Evolutionary conservation across 2,113 vertebrate genomes (phyloP).

Genomic region (Pantherophis guttatus): DNA sequence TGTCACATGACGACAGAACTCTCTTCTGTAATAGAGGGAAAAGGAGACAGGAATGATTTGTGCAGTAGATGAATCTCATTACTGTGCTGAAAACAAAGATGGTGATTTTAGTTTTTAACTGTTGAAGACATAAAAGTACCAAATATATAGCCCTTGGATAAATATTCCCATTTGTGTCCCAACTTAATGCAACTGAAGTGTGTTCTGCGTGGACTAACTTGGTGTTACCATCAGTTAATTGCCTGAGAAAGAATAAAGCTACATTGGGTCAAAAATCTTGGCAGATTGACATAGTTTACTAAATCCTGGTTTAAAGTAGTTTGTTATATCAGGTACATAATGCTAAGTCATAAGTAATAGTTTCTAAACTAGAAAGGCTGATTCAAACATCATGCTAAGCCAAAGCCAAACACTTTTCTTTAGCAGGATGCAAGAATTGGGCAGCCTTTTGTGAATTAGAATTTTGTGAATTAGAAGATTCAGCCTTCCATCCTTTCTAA

Average conservation of each 20-base stretch:
- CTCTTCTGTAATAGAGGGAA: no score
- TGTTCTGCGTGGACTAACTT: background rate
- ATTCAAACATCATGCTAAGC: background rate
- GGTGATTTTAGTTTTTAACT: background rate
- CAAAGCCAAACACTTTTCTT: background rate
- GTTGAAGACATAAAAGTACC: background rate
- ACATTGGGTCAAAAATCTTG: background rate
- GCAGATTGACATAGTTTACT: background rate
- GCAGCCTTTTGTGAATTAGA: background rate
- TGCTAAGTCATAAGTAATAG: background rate
- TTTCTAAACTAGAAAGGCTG: background rate
- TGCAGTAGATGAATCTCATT: background rate
- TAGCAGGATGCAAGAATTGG: background rate
- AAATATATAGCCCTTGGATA: background rate
- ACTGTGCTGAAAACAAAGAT: background rate
- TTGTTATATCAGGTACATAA: background rate
- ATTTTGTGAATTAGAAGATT: no score
- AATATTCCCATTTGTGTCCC: background rate
- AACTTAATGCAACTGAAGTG: background rate
- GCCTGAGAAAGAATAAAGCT: background rate
- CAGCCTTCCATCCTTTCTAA: no score
- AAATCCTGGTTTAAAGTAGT: background rate
- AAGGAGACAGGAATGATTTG: background rate
- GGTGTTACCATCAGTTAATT: background rate
- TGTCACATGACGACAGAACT: no score